Conservation (phyloP, 2,797 vertebrate species). For the Semotilus atromaculatus region DNA sequence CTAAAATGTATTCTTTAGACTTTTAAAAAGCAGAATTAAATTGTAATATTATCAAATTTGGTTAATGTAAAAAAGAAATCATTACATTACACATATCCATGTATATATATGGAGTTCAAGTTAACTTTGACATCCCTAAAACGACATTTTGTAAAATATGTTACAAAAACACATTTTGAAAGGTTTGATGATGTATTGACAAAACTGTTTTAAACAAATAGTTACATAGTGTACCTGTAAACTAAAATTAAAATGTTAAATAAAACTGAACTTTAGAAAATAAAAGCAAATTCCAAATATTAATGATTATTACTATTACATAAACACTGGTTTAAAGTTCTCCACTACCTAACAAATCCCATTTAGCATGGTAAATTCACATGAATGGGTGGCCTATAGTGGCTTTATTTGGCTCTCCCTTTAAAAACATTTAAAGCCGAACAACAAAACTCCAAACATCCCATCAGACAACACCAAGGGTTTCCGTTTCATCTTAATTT, state of each 20-base stretch:
- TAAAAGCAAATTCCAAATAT: too few species aligned
- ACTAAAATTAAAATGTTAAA: too few species aligned
- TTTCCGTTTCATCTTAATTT: neutral
- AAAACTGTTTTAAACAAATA: too few species aligned
- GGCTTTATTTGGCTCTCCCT: too few species aligned
- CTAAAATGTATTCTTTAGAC: neutral
- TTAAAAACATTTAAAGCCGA: neutral
- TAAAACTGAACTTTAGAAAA: too few species aligned
- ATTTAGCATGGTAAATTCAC: neutral
- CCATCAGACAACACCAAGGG: too few species aligned
- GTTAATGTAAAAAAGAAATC: neutral
- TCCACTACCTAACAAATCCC: neutral
- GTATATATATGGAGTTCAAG: neutral
- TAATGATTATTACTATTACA: too few species aligned
- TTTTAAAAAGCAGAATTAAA: neutral
- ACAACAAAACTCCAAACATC: neutral
- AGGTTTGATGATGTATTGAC: too few species aligned
- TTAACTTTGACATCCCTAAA: neutral
- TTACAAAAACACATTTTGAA: too few species aligned
- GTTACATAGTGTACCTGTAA: too few species aligned
- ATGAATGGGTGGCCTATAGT: neutral
- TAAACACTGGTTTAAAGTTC: neutral
- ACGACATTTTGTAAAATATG: neutral
- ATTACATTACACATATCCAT: neutral
- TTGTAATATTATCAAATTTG: neutral